A percentile compares a stretch with the other conserved stretches of the same genome.
Evolutionary conservation across 2,888 invertebrate genomes (phyloP).

Genomic region (Andrena chrysosceles): DNA sequence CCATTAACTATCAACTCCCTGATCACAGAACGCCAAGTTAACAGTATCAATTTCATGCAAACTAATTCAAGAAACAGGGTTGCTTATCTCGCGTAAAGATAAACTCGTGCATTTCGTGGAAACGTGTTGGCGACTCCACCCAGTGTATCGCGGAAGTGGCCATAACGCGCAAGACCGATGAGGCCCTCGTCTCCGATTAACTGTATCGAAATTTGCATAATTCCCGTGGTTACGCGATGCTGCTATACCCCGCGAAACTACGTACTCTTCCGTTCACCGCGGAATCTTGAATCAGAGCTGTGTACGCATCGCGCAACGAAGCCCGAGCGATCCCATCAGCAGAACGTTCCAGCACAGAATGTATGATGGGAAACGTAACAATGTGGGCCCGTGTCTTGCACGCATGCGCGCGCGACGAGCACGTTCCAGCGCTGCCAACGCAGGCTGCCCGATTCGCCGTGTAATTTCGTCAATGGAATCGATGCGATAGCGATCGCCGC

Average conservation of each 20-base stretch:
- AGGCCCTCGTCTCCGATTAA: constrained; percentile 17
- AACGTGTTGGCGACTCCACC: constrained; percentile 16
- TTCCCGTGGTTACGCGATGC: constrained; percentile 3
- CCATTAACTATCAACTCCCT: background rate
- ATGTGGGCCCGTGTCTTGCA: background rate
- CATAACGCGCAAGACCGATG: constrained; percentile 4
- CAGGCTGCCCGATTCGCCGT: constrained; percentile 15
- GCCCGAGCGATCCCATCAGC: too few species aligned
- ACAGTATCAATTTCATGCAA: constrained; percentile 11
- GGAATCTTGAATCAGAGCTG: constrained; percentile 9
- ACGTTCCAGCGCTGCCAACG: background rate
- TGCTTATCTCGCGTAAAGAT: background rate
- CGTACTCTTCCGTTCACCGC: background rate
- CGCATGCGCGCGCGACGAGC: too few species aligned
- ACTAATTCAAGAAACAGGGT: constrained; percentile 3
- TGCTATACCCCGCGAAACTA: background rate
- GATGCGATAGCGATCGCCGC: constrained; percentile 56
- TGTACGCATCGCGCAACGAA: background rate
- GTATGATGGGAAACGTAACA: background rate
- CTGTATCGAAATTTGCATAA: constrained; percentile 38
- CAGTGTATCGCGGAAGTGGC: background rate
- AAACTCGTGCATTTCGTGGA: constrained; percentile 16
- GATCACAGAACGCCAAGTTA: background rate
- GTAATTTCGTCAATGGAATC: constrained; percentile 61
- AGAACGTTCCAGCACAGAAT: background rate